These are phyloP conservation scores for Cephus cinctus DNA, from an alignment of 1,140 invertebrate genomes.

Conservation along the genomic window DNA sequence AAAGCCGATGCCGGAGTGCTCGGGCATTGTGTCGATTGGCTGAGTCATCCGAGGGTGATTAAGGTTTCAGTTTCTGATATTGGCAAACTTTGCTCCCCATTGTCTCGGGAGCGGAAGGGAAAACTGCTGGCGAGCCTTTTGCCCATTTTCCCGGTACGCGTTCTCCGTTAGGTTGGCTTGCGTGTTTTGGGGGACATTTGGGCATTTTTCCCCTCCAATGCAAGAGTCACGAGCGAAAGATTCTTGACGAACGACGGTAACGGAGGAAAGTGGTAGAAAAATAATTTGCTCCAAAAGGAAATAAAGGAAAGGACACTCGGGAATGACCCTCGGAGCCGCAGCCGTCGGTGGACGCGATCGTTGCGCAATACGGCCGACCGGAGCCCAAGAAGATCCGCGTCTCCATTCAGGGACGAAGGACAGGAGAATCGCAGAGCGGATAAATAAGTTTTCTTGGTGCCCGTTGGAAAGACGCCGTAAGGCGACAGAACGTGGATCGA, in stretches of 20 bases:
- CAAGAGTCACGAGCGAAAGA: not conserved
- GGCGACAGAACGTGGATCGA: too few relatives aligned
- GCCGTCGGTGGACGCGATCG: too few relatives aligned
- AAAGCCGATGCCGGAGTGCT: not conserved
- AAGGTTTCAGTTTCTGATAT: constrained; percentile 13
- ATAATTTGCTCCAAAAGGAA: not conserved
- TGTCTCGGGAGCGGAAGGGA: constrained; percentile 5
- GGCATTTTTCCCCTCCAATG: constrained; percentile 1
- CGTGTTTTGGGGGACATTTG: too few relatives aligned
- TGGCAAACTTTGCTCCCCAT: constrained; percentile 6
- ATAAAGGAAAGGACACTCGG: too few relatives aligned
- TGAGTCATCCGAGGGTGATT: constrained; percentile 16
- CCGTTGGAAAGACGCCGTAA: too few relatives aligned
- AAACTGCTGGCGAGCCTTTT: not conserved
- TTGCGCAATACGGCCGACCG: too few relatives aligned
- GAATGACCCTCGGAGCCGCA: too few relatives aligned
- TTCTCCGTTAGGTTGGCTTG: not conserved
- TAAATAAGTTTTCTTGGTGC: too few relatives aligned
- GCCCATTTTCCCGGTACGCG: not conserved
- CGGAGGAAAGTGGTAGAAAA: too few relatives aligned
- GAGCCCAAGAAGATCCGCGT: too few relatives aligned
- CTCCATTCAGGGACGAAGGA: too few relatives aligned
- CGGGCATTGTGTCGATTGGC: constrained; percentile 4
- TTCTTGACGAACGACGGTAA: not conserved
- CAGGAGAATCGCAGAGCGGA: too few relatives aligned